Evolutionary conservation across 2,113 vertebrate genomes (phyloP), one percentile per base, ranked within the genome.

Genomic region (Callopanchax toddi): DNA sequence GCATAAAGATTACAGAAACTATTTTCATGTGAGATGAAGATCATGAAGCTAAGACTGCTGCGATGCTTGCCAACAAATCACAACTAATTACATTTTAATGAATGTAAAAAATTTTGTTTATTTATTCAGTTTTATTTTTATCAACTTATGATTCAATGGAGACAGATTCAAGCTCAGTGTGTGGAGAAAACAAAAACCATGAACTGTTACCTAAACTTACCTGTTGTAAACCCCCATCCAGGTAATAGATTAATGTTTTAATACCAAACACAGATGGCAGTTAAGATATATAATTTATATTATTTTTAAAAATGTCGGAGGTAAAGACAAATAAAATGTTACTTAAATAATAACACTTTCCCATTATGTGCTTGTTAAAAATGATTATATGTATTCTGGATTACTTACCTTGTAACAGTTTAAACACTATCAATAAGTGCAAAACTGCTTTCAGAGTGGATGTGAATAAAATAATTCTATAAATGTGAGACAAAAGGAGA

Each of bases 401-500:
- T 32, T 5, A 21, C 46, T 43, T 68, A 53, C 39, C 45, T 45
- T 16, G n/a, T 0, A 59, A 25, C 56, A 12, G 26, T 32, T 6
- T 46, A 5, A 32, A 4, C 29, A 5, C 25, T 34, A 20, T 43
- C n/a, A 57, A 54, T 40, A 60, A 54, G 42, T 17, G 45, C 65
- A 63, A 76, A 84, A 49, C 44, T 29, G 4, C 45, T 49, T 77
- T 74, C 10, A 56, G 36, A 58, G 9, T 56, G 16, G 48, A 39
- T 76, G 63, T 45, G n/a, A 67, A 43, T 25, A 52, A 12, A 23
- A 65, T 78, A 72, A 61, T 11, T 29, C n/a, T 17, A 9, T 65
- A 58, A 69, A 79, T 49, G 60, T 69, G 66, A 79, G 71, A 79
- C 76, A 84, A 83, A 79, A 67, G 56, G 48, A 60, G 57, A 62